Evolutionary conservation across 2,113 vertebrate genomes (phyloP), one percentile per base, ranked within the genome.

Genomic region (Mesembrinibis cayennensis): DNA sequence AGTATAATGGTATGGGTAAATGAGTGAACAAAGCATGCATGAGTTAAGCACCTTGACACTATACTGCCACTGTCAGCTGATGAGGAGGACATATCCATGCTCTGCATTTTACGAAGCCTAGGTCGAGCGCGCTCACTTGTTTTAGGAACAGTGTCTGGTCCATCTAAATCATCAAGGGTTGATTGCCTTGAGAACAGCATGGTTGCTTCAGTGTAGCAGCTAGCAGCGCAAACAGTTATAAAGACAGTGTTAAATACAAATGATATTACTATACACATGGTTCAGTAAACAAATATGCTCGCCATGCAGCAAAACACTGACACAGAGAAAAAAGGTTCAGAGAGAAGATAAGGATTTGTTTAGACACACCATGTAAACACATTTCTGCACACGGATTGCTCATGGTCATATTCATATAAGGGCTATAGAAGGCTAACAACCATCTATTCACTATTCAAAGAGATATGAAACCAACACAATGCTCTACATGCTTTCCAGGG

Each of bases 131-230:
- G 99, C 98, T 99, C 99, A 96, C 99, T 99, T 98, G 99, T 99
- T 99, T 99, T 99, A 98, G 99, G 99, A 98, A 99, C 98, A 97
- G 97, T 97, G 96, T 99, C 99, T 95, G 98, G 98, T 95, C 98
- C 99, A 95, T 99, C 99, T 98, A 99, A 98, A 98, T 99, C 99
- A 97, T 99, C 99, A 98, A 99, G 98, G 65, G 99, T 99, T 98
- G 99, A 99, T 97, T 99, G 99, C 96, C 99, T 99, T 95, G 99
- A 99, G 96, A 99, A 99, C 97, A 99, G 98, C 97, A 99, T 99
- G 98, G 99, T 99, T 98, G 99, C 99, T 96, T 99, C 99, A 83
- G 99, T 99, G 98, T 98, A 99, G 98, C 98, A 99, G 96, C 99
- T 99, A 99, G 97, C 98, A 98, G 98, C 96, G 97, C 98, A 98